Conservation (phyloP, 2,113 vertebrate species). For the Hylia prasina region DNA sequence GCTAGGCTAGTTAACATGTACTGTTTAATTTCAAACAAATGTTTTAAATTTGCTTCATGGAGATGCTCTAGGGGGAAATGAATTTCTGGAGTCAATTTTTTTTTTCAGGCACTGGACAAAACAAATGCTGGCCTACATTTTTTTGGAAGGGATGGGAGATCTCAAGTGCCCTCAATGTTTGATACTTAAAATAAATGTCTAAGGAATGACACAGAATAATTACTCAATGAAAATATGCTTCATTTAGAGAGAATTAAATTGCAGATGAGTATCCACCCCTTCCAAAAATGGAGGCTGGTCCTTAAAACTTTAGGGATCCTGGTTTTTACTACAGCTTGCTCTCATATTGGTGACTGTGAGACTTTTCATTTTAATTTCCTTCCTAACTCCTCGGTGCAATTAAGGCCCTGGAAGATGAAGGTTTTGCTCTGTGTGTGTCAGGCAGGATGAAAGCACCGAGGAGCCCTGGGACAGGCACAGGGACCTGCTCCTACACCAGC, state of each 20-base stretch:
- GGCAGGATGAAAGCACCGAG: neutral
- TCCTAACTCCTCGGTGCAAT: neutral
- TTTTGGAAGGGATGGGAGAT: neutral
- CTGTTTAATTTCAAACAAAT: neutral
- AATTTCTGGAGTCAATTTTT: neutral
- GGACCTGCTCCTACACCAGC: neutral
- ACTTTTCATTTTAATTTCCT: neutral
- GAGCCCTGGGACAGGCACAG: neutral
- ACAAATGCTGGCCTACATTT: neutral
- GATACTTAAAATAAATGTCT: neutral
- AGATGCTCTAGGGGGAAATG: neutral
- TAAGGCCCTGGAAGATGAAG: neutral
- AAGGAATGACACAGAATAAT: neutral
- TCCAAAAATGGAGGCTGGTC: neutral
- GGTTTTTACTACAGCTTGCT: neutral
- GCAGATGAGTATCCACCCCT: neutral
- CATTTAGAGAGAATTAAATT: neutral
- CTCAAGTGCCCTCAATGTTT: neutral
- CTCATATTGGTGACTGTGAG: neutral
- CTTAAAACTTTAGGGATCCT: neutral
- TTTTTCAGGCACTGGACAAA: neutral
- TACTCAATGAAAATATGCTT: neutral
- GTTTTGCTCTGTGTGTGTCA: neutral
- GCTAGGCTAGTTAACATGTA: neutral
- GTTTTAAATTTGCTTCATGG: neutral